Conservation (phyloP, 2,113 vertebrate genomes). For the human (Homo sapiens) region GRCh38 chr3:12506501-12507000, state of each 20-base stretch:
- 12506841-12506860: background rate
- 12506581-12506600: background rate
- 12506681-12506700: background rate
- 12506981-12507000: no score
- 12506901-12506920: background rate
- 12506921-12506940: no score
- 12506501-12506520: background rate
- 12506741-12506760: background rate
- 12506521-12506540: background rate
- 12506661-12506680: background rate
- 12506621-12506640: background rate
- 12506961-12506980: no score
- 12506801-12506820: background rate
- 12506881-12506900: background rate
- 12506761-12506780: background rate
- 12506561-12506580: background rate
- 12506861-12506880: background rate
- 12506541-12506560: background rate
- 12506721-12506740: background rate
- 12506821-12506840: background rate
- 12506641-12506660: background rate
- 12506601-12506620: background rate
- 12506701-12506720: background rate
- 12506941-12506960: no score
- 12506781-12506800: background rate